Evolutionary conservation across 1,140 invertebrate species (phyloP).

Genomic region (Copidosoma floridanum): DNA sequence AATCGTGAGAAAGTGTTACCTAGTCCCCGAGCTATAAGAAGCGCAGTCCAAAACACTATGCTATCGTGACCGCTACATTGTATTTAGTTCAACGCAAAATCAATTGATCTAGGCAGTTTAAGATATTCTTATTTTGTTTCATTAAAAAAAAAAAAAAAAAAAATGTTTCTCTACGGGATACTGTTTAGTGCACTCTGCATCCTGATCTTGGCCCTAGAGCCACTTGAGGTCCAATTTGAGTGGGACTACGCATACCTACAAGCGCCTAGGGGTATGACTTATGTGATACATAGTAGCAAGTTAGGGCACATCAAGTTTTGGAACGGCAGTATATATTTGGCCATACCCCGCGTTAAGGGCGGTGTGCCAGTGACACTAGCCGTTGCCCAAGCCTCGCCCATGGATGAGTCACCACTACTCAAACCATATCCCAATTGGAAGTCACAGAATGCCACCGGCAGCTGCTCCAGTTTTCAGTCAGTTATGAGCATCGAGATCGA

Average conservation of each 20-base stretch:
- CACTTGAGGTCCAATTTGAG: slow-evolving; percentile 52
- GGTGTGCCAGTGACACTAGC: slow-evolving; percentile 69
- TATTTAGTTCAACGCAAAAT: too few relatives aligned
- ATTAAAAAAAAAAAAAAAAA: too few relatives aligned
- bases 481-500: slow-evolving; percentile 73
- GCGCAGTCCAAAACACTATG: too few relatives aligned
- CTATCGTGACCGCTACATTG: too few relatives aligned
- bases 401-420: slow-evolving; percentile 60
- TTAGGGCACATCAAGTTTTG: slow-evolving; percentile 65
- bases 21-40: too few relatives aligned
- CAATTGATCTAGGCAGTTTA: too few relatives aligned
- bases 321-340: slow-evolving; percentile 63
- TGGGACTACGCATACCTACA: slow-evolving; percentile 49
- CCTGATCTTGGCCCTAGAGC: slow-evolving; percentile 43
- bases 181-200: too few relatives aligned
- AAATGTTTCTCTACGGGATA: too few relatives aligned
- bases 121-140: too few relatives aligned
- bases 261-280: slow-evolving; percentile 55
- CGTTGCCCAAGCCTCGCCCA: slow-evolving; percentile 53
- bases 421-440: slow-evolving; percentile 68
- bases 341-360: slow-evolving; percentile 63
- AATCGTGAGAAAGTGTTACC: too few relatives aligned
- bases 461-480: slow-evolving; percentile 66
- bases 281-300: slow-evolving; percentile 63
- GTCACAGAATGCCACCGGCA: slow-evolving; percentile 61